Evolutionary conservation across 2,113 vertebrate genomes (phyloP).

Genomic region (Menidia beryllina): DNA sequence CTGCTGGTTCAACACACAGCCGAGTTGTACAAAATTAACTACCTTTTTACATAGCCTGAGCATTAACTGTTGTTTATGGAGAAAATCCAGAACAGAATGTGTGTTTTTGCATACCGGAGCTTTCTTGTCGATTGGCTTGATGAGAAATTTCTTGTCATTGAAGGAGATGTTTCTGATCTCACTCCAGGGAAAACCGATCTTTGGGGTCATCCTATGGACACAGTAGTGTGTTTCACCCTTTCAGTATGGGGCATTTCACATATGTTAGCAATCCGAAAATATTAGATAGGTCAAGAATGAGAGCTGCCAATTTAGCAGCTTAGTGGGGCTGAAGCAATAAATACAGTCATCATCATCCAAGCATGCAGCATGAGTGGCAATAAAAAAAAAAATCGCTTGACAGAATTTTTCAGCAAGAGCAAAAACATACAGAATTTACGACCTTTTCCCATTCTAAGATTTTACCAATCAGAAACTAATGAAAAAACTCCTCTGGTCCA

Average conservation of each 20-base stretch:
- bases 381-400: background rate
- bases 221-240: background rate
- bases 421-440: background rate
- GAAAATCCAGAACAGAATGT: background rate
- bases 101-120: slow-evolving; percentile 85
- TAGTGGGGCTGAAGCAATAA: background rate
- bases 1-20: slow-evolving; percentile 12
- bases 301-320: background rate
- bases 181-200: slow-evolving; percentile 98
- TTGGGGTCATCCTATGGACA: slow-evolving; percentile 90
- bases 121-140: slow-evolving; percentile 98
- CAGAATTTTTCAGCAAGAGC: background rate
- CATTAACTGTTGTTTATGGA: too few species aligned
- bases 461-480: too few species aligned
- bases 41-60: background rate
- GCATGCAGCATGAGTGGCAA: slow-evolving; percentile 1
- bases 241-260: background rate
- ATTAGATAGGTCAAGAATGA: background rate
- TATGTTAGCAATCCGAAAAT: background rate
- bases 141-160: slow-evolving; percentile 98
- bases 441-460: too few species aligned
- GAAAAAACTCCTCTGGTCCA: too few species aligned
- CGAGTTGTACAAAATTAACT: slow-evolving; percentile 1
- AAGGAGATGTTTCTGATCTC: slow-evolving; percentile 98
- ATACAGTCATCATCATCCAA: slow-evolving; percentile 4